These are phyloP conservation scores for Zonotrichia albicollis DNA, from an alignment of 2,797 vertebrate species.

Conservation along the genomic window DNA sequence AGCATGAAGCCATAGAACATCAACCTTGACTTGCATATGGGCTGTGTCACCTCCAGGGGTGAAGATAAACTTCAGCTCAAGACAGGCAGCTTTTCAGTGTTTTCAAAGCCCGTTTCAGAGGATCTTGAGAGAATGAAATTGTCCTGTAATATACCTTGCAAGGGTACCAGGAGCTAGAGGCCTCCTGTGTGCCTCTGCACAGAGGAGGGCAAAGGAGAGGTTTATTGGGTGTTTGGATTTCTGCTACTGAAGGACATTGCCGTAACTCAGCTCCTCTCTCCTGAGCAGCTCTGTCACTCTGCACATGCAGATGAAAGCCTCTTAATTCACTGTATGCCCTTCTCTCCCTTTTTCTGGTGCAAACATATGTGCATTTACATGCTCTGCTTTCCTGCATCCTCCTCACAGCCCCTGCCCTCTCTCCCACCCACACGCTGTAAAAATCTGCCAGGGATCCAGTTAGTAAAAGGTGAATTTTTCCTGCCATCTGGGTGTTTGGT, in stretches of 20 bases:
- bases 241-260: neutral
- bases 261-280: neutral
- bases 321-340: neutral
- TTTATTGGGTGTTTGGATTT: neutral
- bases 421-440: neutral
- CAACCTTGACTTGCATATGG: neutral
- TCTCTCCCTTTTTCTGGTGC: conserved; percentile 1
- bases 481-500: conserved; percentile 55
- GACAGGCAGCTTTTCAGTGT: neutral
- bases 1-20: neutral
- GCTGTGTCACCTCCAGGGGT: rapidly evolving
- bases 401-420: conserved; percentile 34
- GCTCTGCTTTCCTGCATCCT: conserved; percentile 28
- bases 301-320: neutral
- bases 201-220: neutral
- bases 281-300: neutral
- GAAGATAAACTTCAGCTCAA: neutral
- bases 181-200: neutral
- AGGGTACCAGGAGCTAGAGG: neutral
- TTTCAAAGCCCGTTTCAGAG: neutral
- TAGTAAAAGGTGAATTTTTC: conserved; percentile 66
- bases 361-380: conserved; percentile 33
- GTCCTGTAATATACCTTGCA: neutral
- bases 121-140: neutral
- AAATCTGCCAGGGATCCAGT: conserved; percentile 46